Conservation (phyloP, 2,113 vertebrate species). For the Leptodactylus fuscus region DNA sequence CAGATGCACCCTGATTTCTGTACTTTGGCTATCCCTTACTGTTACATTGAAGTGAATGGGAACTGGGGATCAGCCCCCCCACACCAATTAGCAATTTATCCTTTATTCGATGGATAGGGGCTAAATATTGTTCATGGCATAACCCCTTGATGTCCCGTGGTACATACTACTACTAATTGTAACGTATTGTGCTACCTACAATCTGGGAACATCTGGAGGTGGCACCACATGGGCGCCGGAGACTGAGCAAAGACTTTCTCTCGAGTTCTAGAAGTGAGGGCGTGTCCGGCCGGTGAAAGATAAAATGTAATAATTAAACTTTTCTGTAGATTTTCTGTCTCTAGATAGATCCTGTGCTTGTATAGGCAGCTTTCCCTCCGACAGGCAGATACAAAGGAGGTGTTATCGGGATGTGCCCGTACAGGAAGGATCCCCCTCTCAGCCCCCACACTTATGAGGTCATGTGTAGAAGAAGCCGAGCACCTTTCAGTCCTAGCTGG, state of each 20-base stretch:
- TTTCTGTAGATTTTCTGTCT: conserved; percentile 34
- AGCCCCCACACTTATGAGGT: conserved; percentile 45
- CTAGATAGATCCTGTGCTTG: conserved; percentile 44
- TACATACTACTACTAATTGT: neutral
- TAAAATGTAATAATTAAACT: conserved; percentile 28
- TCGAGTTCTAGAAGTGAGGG: neutral
- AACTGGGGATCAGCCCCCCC: too few relatives aligned
- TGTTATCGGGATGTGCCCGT: conserved; percentile 55
- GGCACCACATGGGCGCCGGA: neutral
- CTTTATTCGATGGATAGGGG: too few relatives aligned
- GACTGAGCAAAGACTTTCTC: neutral
- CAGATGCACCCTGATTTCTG: too few relatives aligned
- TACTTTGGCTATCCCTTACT: too few relatives aligned
- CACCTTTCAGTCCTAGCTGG: conserved; percentile 24
- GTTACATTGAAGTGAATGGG: too few relatives aligned
- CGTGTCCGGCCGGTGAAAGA: neutral
- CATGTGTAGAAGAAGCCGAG: conserved; percentile 30
- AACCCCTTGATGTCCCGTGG: neutral
- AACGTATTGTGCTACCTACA: neutral
- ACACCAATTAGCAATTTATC: too few relatives aligned
- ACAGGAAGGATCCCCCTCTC: conserved; percentile 49
- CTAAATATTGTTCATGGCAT: too few relatives aligned
- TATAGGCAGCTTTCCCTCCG: conserved; percentile 41
- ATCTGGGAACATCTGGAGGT: neutral
- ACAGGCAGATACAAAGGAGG: conserved; percentile 51